Base-by-base conservation (phyloP, 2,888 invertebrate species). In the Xanthia togata region DNA sequence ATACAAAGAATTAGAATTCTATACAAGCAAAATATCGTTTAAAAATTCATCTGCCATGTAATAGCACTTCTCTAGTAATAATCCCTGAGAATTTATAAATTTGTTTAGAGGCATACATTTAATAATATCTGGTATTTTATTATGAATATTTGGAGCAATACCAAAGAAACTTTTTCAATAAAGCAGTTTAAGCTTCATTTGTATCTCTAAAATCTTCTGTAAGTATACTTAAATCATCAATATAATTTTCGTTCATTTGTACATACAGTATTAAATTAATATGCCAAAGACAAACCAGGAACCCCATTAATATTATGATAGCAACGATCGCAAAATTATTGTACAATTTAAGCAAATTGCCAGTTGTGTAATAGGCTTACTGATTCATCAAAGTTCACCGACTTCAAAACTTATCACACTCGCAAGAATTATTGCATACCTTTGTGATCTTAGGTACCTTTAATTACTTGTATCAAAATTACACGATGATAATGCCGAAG, bases 341-440 rank as follows among this genome's bases (percentile, higher is more conserved):
- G 70, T 70, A 8, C 41, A 84, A 74, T 59, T 50, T 38, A 31
- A 75, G 50, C 38, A 57, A 41, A 38, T 85, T 62, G 68, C 23
- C 20, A 35, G 53, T 81, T 72, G 9, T n/a, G 17, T 62, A 72
- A 84, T 72, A 63, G 50, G 71, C 44, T 72, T 82, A 81, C 26
- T 53, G 55, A 64, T 62, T 57, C 55, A 35, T 9, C 59, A 64
- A 72, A 85, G 76, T 72, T 67, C 65, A 26, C 76, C 35, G 82
- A 76, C 71, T 82, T 26, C 41, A 57, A 75, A 76, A 65, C 57
- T 85, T 85, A 85, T 76, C 69, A 67, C 62, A 62, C 26, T n/a
- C 12, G 5, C 26, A 55, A 71, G 67, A 74, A 44, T 80, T 41
- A 70, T 67, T 84, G 62, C 53, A 70, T 53, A 53, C 63, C 68